Base-by-base conservation (phyloP, 30 jellyfish, hydroid and myxozoan species). In the Pelagia noctiluca region DNA sequence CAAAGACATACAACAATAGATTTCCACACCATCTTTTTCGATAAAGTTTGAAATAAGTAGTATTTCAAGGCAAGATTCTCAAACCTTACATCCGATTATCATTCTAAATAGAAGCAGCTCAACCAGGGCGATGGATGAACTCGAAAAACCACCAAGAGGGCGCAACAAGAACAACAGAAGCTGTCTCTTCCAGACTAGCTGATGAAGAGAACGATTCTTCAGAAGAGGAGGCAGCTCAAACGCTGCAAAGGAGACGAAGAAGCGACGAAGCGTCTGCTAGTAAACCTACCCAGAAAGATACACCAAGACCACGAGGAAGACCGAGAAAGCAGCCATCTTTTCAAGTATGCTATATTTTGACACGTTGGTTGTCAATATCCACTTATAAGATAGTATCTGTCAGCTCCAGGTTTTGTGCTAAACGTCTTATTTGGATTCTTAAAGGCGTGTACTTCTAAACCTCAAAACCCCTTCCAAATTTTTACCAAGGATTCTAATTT, bases 231-330 rank as follows among this genome's bases (percentile, higher is more conserved):
- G 84, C 91, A 47, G 65, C 60, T 25, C 49, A 48, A 30, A 81
- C 84, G 4, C 65, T 81, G 35, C 91, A 81, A 81, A 46, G 91
- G 47, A 65, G 54, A 53, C 52, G 23, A 33, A 65, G 35, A 50
- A 35, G 78, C 1, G 67, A 25, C 5, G 18, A 18, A 23, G 49
- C 23, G 25, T 19, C 78, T 12, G 75, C 84, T 0, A 61, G 49
- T 11, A 32, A 10, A 11, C 73, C 25, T 16, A 46, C 50, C 29
- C 25, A 25, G 63, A 25, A 29, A 35, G 30, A 48, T 12, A 12
- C 78, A n/a, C 83, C 76, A 0, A n/a, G 78, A 46, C 83, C 83
- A 1, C 68, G 91, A 18, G 91, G 91, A 38, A 81, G 91, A 35
- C 91, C 91, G 12, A 50, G 77, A 30, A 67, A 81, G 8, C 57